Evolutionary conservation across 2,888 invertebrate genomes (phyloP), one percentile per base, ranked within the genome.

Genomic region (Herminia tarsipennalis): DNA sequence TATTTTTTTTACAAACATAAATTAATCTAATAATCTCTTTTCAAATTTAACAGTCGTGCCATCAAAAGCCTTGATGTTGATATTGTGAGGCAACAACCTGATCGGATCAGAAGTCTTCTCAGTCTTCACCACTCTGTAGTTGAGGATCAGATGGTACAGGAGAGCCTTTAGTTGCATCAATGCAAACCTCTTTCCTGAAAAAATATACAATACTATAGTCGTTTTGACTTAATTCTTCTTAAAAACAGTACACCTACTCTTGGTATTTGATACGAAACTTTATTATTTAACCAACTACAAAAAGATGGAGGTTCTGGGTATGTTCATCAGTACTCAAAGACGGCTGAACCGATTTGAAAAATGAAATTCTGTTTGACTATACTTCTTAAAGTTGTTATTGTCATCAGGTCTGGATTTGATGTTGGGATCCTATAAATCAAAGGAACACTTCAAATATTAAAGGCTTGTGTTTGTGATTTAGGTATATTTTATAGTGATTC

Each of bases 151-250:
- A 8, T 77, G 41, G 56, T 74, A 83, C 1, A 90, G 41, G 0
- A 87, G 52, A 0, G 86, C 71, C 60, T 91, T 91, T 1, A 83
- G 22, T 55, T 88, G 86, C 55, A 89, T 62, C 1, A 83, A 56
- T 0, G 92, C 92, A 44, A 92, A 92, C 39, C 92, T 77, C 28
- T 72, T 70, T 2, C 77, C 86, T 86, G 70, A 22, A 10, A 38
- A 45, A 22, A 3, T 21, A 18, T 17, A 16, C 10, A n/a, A n/a
- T n/a, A n/a, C n/a, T n/a, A n/a, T n/a, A n/a, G n/a, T n/a, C n/a
- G n/a, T n/a, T n/a, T n/a, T n/a, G n/a, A n/a, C n/a, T n/a, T n/a
- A n/a, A n/a, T n/a, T n/a, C n/a, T n/a, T n/a, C n/a, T n/a, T n/a
- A n/a, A n/a, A 1, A 4, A 0, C 5, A 20, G n/a, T 3, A 20